phyloP scores from a whole-genome alignment of 2,888 invertebrate genomes.

The Clepsis dumicolana region DNA sequence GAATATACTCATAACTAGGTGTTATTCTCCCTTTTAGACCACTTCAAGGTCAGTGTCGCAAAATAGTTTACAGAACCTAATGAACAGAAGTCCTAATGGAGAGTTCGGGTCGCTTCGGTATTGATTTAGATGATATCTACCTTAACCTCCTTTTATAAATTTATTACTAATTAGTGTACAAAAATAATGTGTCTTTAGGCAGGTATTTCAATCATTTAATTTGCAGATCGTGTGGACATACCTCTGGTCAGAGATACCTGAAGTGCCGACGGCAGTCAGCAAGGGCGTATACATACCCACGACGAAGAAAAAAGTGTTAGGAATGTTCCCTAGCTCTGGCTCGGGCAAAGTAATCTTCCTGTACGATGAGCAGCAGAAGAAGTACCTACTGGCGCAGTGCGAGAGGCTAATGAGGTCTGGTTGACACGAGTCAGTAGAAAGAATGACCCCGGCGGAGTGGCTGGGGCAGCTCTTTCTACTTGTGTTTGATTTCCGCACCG shows the following conservation, averaged over 20 bases:
- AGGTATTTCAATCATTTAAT: constrained; percentile 23
- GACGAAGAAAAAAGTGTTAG: constrained; percentile 86
- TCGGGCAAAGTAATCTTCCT: constrained; percentile 86
- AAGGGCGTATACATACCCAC: constrained; percentile 90
- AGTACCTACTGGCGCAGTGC: constrained; percentile 76
- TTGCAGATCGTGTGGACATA: constrained; percentile 91
- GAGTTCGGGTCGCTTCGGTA: neutral
- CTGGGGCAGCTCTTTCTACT: constrained; percentile 79
- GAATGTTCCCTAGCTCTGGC: constrained; percentile 88
- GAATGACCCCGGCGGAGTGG: constrained; percentile 61
- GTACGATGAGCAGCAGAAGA: constrained; percentile 79
- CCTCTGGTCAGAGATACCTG: constrained; percentile 91
- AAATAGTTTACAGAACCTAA: neutral
- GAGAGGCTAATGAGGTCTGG: constrained; percentile 69
- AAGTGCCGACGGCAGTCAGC: constrained; percentile 88
- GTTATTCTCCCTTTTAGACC: constrained; percentile 19
- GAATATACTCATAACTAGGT: constrained; percentile 15
- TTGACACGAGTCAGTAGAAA: constrained; percentile 82
- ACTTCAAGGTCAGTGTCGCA: constrained; percentile 28
- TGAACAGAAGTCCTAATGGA: neutral
- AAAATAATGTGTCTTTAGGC: neutral
- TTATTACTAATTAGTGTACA: too few relatives aligned
- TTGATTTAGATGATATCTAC: neutral
- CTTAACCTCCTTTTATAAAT: neutral
- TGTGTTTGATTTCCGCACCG: constrained; percentile 75